Percentiles rank a stretch among this genome's conserved stretches.
These are phyloP conservation scores for Cladopsammia gracilis DNA, from an alignment of 64 coral and sea anemone species.

Conservation along the genomic window DNA sequence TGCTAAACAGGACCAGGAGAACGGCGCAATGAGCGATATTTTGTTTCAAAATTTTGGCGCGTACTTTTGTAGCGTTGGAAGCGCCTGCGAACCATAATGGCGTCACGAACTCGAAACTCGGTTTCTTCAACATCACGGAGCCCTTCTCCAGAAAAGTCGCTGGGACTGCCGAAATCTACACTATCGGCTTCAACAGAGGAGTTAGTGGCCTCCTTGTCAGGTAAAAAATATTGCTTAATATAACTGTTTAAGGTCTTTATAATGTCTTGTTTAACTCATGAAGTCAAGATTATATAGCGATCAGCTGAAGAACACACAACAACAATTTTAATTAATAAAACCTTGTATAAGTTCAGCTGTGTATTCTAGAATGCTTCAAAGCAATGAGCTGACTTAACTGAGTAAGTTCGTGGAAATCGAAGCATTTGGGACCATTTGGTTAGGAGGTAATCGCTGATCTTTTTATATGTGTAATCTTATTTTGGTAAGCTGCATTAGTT, in stretches of 20 bases:
- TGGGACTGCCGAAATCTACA: background rate
- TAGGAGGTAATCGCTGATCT: too few species aligned
- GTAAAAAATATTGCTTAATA: background rate
- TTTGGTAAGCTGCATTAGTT: background rate
- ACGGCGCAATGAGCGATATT: background rate
- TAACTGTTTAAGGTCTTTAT: background rate
- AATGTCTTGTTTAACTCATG: background rate
- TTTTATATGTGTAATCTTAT: too few species aligned
- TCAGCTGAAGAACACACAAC: background rate
- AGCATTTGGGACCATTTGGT: background rate
- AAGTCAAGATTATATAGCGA: background rate
- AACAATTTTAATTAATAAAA: background rate
- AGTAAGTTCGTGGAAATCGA: background rate
- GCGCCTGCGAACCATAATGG: background rate
- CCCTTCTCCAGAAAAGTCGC: slow-evolving; percentile 18
- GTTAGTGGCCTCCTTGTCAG: slow-evolving; percentile 34
- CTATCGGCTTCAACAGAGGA: slow-evolving; percentile 30
- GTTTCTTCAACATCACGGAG: slow-evolving; percentile 4
- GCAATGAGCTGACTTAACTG: background rate
- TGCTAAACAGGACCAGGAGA: background rate
- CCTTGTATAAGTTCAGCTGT: background rate
- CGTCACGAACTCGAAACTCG: slow-evolving; percentile 22
- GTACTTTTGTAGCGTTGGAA: slow-evolving; percentile 25
- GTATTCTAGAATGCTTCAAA: background rate
- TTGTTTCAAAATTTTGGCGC: slow-evolving; percentile 54